Conservation (phyloP, 2,113 vertebrate genomes). For the Scatophagus argus region DNA sequence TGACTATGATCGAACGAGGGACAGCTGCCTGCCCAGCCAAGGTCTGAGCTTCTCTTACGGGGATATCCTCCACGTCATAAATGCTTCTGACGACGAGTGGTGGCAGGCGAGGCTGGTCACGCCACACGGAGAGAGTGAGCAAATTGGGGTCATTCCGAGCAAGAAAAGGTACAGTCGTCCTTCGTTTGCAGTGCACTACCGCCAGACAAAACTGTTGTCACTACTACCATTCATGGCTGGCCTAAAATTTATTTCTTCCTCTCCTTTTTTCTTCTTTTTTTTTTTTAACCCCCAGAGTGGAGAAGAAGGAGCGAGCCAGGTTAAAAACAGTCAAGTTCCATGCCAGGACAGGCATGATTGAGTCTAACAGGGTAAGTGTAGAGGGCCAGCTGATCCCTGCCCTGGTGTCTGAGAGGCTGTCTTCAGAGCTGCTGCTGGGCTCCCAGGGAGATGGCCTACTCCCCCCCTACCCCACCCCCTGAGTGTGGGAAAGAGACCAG, state of each 20-base stretch:
- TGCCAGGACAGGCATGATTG: constrained; percentile 98
- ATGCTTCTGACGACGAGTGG: constrained; percentile 98
- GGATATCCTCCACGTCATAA: constrained; percentile 98
- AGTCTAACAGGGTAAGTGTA: constrained; percentile 96
- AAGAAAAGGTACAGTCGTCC: constrained; percentile 91
- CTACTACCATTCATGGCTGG: not conserved
- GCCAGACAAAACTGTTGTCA: not conserved
- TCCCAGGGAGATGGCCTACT: constrained; percentile 75
- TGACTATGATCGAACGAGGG: constrained; percentile 97
- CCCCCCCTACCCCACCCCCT: constrained; percentile 72
- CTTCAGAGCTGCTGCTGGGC: constrained; percentile 70
- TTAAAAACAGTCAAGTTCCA: constrained; percentile 99
- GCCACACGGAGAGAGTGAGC: constrained; percentile 96
- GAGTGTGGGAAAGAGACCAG: constrained; percentile 72
- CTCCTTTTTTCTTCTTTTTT: not conserved
- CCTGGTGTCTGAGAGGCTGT: constrained; percentile 59
- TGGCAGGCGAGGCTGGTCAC: constrained; percentile 98
- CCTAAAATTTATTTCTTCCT: no score
- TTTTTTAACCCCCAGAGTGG: constrained; percentile 81
- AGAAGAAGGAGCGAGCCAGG: constrained; percentile 97
- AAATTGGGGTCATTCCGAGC: constrained; percentile 99
- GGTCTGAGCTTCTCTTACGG: constrained; percentile 98
- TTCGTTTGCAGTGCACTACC: not conserved
- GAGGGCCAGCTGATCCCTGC: constrained; percentile 59
- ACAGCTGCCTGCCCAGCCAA: constrained; percentile 98